Conservation (phyloP, 2,888 invertebrate species). For the Frankliniella fusca region DNA sequence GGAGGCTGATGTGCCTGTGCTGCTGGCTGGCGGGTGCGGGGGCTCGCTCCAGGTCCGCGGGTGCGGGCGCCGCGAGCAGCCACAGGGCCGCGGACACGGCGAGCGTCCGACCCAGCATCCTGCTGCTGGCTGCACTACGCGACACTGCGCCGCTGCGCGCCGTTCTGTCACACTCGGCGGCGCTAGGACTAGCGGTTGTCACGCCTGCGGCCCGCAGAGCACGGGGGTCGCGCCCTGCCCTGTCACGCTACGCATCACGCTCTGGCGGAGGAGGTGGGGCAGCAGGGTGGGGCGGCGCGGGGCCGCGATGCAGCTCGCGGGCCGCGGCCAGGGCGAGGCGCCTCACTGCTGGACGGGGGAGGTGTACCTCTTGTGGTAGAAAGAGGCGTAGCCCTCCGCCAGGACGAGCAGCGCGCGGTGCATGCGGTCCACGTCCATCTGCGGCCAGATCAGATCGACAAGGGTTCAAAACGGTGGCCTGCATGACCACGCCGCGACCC, state of each 20-base stretch:
- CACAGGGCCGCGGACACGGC: constrained; percentile 27
- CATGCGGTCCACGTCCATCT: constrained; percentile 34
- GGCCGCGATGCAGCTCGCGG: too few species aligned
- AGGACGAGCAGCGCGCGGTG: constrained; percentile 36
- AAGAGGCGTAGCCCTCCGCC: constrained; percentile 38
- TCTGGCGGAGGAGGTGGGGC: not conserved
- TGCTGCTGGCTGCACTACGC: not conserved
- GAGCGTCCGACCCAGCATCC: constrained; percentile 2
- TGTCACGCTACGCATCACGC: not conserved
- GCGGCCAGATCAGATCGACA: not conserved
- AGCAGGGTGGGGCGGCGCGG: too few species aligned
- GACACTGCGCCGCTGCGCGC: not conserved
- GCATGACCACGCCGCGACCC: too few species aligned
- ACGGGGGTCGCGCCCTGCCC: constrained; percentile 15
- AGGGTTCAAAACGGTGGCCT: too few species aligned
- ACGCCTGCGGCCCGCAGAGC: too few species aligned
- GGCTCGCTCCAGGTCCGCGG: not conserved
- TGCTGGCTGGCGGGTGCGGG: not conserved
- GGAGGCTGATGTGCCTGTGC: constrained; percentile 4
- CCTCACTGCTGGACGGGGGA: not conserved
- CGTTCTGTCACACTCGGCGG: not conserved
- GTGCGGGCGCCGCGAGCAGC: constrained; percentile 6
- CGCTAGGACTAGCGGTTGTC: not conserved
- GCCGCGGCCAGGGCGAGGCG: not conserved
- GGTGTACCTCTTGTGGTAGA: constrained; percentile 33